Conservation (phyloP, 2,888 invertebrate species). For the Sabatieria punctata region DNA sequence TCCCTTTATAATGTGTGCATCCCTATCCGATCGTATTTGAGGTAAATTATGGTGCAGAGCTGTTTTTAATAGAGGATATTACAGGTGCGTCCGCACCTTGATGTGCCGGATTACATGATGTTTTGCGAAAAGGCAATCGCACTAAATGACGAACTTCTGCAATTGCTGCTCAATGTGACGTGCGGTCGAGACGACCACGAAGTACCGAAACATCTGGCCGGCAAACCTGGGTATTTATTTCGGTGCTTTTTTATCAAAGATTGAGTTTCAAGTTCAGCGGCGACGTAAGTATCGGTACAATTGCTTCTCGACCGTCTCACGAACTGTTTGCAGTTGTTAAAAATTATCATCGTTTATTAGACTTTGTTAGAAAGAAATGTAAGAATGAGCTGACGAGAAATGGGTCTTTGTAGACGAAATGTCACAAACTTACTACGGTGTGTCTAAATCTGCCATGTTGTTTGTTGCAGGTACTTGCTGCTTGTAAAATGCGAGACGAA, state of each 20-base stretch:
- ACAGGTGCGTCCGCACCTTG: background rate
- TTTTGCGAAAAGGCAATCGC: slow-evolving; percentile 21
- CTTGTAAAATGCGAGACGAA: slow-evolving; percentile 22
- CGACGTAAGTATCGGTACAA: background rate
- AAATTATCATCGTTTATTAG: no score
- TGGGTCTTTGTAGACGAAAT: no score
- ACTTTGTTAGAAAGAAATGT: no score
- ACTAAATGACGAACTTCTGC: slow-evolving; percentile 30
- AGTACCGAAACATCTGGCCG: slow-evolving; percentile 5
- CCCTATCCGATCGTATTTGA: no score
- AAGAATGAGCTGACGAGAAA: no score
- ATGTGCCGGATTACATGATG: background rate
- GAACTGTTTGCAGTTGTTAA: background rate
- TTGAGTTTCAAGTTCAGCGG: background rate
- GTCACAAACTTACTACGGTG: no score
- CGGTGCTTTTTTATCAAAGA: no score
- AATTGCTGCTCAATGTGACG: slow-evolving; percentile 36
- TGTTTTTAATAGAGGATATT: background rate
- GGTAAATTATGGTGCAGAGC: no score
- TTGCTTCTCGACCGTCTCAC: background rate
- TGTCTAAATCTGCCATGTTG: no score
- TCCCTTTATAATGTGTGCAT: no score
- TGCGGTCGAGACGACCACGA: slow-evolving; percentile 32
- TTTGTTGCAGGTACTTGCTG: slow-evolving; percentile 29
- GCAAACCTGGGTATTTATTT: background rate